Percentiles rank a stretch among this genome's conserved stretches.
These are phyloP conservation scores for Cynodonichthys magdalenae DNA, from an alignment of 2,797 vertebrate genomes.

Conservation along the genomic window DNA sequence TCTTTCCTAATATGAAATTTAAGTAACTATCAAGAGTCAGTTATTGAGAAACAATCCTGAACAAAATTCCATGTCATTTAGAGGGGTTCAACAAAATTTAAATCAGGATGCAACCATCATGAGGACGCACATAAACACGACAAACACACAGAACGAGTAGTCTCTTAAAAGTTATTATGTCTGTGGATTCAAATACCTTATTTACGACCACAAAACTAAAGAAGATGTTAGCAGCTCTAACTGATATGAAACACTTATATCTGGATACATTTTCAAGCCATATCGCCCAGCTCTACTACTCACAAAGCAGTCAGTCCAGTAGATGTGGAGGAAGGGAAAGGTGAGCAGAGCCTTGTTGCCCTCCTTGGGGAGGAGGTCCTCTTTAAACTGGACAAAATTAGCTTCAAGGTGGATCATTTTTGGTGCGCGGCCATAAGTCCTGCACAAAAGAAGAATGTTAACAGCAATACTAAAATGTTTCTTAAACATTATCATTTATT, in stretches of 20 bases:
- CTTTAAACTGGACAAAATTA: conserved; percentile 98
- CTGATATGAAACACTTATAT: too few relatives aligned
- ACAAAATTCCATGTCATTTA: too few relatives aligned
- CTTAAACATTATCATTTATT: background rate
- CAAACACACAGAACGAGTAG: background rate
- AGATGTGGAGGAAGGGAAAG: conserved; percentile 98
- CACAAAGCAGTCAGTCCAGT: conserved; percentile 99
- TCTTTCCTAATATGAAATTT: too few relatives aligned
- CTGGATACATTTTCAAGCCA: too few relatives aligned
- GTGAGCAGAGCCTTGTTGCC: conserved; percentile 97
- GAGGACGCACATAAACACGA: background rate
- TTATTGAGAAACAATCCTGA: too few relatives aligned
- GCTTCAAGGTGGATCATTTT: conserved; percentile 99
- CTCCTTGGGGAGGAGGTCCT: conserved; percentile 96
- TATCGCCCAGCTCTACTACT: conserved; percentile 68
- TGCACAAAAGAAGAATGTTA: conserved; percentile 52
- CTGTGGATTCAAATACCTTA: background rate
- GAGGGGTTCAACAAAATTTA: too few relatives aligned
- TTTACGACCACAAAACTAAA: background rate
- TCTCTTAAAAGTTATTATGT: background rate
- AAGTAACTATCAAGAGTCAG: too few relatives aligned
- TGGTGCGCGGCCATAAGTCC: conserved; percentile 96
- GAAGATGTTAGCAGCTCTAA: background rate
- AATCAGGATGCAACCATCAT: too few relatives aligned
- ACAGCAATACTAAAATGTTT: background rate